Evolutionary conservation across 2,888 invertebrate species (phyloP).

Genomic region (Ophion obscuratus): DNA sequence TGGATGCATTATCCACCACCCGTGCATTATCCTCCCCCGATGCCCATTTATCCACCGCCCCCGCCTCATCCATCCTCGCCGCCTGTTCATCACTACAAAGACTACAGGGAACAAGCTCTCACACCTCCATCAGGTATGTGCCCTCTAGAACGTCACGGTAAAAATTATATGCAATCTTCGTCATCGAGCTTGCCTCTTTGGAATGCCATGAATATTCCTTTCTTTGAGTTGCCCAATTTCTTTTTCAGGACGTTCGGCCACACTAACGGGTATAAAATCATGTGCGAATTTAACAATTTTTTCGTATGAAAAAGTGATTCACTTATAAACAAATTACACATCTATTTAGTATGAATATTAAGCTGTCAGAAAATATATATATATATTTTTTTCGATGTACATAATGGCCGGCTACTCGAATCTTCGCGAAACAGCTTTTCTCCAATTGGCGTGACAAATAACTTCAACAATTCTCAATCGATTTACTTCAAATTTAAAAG

Average conservation of each 20-base stretch:
- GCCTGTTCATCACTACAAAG: constrained; percentile 82
- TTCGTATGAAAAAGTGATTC: too few species aligned
- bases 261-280: too few species aligned
- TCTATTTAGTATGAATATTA: too few species aligned
- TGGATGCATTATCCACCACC: constrained; percentile 86
- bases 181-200: not conserved
- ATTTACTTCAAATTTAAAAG: too few species aligned
- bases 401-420: too few species aligned
- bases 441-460: too few species aligned
- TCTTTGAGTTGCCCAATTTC: not conserved
- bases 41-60: constrained; percentile 81
- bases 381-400: too few species aligned
- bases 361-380: too few species aligned
- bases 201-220: not conserved
- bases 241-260: not conserved
- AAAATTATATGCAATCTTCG: not conserved
- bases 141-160: not conserved
- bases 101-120: constrained; percentile 83
- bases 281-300: too few species aligned
- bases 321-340: too few species aligned
- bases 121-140: constrained; percentile 82
- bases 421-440: too few species aligned
- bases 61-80: constrained; percentile 82
- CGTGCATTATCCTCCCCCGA: constrained; percentile 84
- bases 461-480: too few species aligned